Conservation (phyloP, 2,113 vertebrate species). For the Mormyrus iriodes region DNA sequence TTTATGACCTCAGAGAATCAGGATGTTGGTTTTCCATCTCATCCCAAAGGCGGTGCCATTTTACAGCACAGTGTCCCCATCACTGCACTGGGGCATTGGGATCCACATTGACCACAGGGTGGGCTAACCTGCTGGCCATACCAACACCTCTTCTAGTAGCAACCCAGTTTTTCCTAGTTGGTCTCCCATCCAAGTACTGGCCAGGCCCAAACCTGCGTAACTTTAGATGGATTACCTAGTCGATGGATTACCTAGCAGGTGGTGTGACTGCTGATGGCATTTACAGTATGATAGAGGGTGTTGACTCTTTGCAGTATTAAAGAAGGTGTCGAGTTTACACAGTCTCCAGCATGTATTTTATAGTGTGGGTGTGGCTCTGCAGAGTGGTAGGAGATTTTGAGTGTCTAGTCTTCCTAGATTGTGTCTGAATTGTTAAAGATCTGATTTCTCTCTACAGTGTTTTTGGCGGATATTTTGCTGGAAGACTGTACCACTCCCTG, state of each 20-base stretch:
- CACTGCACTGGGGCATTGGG: background rate
- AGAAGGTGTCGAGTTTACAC: background rate
- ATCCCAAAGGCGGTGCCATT: background rate
- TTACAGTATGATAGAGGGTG: background rate
- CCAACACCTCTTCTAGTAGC: background rate
- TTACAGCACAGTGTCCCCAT: background rate
- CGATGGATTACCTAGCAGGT: background rate
- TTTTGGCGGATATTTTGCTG: slow-evolving; percentile 93
- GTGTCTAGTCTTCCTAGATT: background rate
- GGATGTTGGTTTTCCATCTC: background rate
- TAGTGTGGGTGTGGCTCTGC: background rate
- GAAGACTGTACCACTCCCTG: slow-evolving; percentile 88
- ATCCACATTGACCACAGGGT: background rate
- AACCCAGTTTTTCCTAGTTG: background rate
- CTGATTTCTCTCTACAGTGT: slow-evolving; percentile 59
- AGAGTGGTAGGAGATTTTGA: background rate
- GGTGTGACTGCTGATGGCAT: background rate
- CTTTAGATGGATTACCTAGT: background rate
- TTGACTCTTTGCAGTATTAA: background rate
- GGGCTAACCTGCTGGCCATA: background rate
- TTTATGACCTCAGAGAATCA: background rate
- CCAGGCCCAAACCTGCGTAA: background rate
- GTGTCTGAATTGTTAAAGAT: background rate
- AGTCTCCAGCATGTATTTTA: background rate
- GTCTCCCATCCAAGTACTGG: background rate